Base-by-base conservation (phyloP, 2,113 vertebrate genomes). In the Oreotrochilus melanogaster region DNA sequence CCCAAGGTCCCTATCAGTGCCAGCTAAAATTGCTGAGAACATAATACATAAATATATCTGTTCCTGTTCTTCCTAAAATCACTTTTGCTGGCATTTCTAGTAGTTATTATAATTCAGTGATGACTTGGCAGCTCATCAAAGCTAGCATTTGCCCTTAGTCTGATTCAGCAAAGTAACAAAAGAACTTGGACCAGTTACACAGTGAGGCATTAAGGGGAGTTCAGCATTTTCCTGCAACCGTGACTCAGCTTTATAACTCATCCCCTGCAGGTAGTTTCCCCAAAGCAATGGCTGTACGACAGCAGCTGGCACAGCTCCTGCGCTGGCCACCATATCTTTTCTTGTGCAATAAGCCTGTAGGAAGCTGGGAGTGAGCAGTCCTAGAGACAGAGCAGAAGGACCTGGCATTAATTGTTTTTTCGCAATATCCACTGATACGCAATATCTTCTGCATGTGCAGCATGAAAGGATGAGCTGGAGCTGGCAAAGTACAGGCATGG, bases 101-200 rank as follows among this genome's bases (percentile, higher is more conserved):
- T 86, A 89, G 85, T 83, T 85, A 64, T 42, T 88, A 87, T 72
- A 94, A 88, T 89, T 73, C 87, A 91, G 37, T 5, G 17, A 73
- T 33, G 74, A 79, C 42, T 72, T 95, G 93, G 89, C 74, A 89
- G 66, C 53, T 58, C 72, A 83, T 94, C 82, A 92, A 92, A 95
- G 85, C 39, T 45, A 82, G 51, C 65, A 51, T 93, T 94, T 94
- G 74, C 69, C 69, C 69, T 73, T 78, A 67, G 75, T 81, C 75
- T 93, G 64, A 88, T 61, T 79, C 72, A 95, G 85, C 30, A 67
- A 86, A 92, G 47, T 60, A 92, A 86, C 79, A 92, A 83, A 82
- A 73, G 70, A 76, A 73, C 75, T 86, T 92, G 75, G 89, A 70
- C 31, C 12, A 56, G 42, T 89, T 74, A 88, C 48, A 78, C 27